Base-by-base conservation (phyloP, 2,113 vertebrate species). In the Syngnathus typhle region DNA sequence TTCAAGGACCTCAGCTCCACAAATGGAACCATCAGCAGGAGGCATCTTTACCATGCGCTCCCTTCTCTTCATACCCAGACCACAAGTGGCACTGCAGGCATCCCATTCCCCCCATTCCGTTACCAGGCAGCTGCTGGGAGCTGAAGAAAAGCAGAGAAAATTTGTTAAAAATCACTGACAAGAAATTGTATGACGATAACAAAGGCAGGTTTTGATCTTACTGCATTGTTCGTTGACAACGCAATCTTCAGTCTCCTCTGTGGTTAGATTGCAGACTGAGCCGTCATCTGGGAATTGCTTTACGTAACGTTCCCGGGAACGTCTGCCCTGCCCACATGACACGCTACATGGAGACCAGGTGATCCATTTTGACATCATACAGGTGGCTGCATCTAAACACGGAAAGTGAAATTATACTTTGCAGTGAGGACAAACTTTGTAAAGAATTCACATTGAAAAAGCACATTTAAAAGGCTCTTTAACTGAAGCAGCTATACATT, bases 341-440 rank as follows among this genome's bases (percentile, higher is more conserved):
- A 92, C 68, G 12, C 94, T 98, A 73, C 97, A 99, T 0, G 95
- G 93, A 16, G 97, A 98, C 97, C 97, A 99, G 0, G 93, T 94
- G 87, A 98, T 96, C 97, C 97, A 99, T 82, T 99, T 96, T 13
- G 97, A 99, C 96, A 99, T 96, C 92, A 96, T 98, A 74, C 96
- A 99, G 47, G 97, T 96, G 72, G 97, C 95, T 11, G 93, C 92
- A 65, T 98, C 96, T 97, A 76, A 15, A 67, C 59, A 66, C 21
- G 21, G 5, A 27, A 60, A 59, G 1, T 15, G 5, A 18, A 63
- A 59, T 46, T 56, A 37, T 60, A 64, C 38, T 52, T 38, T 58
- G 51, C 43, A 69, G 27, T 32, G 58, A 59, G 49, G 8, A 46
- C 49, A 67, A 43, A 2, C 46, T 56, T 13, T 39, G 9, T 43